Evolutionary conservation across 2,797 vertebrate genomes (phyloP), one percentile per base, ranked within the genome.

Genomic region (Syngnathus acus): DNA sequence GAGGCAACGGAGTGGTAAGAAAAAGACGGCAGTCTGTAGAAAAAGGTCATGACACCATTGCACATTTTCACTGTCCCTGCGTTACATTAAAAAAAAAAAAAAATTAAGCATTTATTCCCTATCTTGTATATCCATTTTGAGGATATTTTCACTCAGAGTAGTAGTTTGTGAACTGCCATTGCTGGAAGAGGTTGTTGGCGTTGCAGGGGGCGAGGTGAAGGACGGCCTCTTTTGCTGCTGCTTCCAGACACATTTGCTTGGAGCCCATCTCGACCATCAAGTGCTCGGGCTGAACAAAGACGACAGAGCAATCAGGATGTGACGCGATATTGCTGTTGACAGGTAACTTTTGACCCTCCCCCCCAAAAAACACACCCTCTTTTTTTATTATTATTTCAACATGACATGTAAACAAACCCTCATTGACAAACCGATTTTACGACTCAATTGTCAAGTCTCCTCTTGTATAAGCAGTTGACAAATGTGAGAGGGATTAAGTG

Each of bases 101-200:
- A 2, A 48, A 16, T 51, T 47, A 5, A 21, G 48, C 48, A 9
- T 21, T 51, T 51, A 51, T n/a, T 51, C 8, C 7, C 7, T 51
- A 51, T 51, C 19, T 17, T 51, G 7, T 13, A 47, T 47, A 47
- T 16, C 45, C 14, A 47, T 14, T 14, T 47, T 47, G 13, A 47
- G 14, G 14, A 14, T 14, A 39, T 66, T 59, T 5, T 78, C 62
- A 70, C 48, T 67, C 65, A 0, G 83, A 48, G 4, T 90, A 84
- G 87, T 97, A 95, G 38, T 87, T 88, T 69, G 94, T 94, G 74
- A 99, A 97, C 71, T 92, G 90, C 97, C 97, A 99, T 87, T 95
- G 94, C 60, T 99, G 97, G 62, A 89, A 77, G 7, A 71, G 40
- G 39, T 75, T 94, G 45, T 37, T 17, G 23, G 89, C 26, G n/a